These are phyloP conservation scores for Notechis scutatus DNA, from an alignment of 2,113 vertebrate species.

Conservation along the genomic window DNA sequence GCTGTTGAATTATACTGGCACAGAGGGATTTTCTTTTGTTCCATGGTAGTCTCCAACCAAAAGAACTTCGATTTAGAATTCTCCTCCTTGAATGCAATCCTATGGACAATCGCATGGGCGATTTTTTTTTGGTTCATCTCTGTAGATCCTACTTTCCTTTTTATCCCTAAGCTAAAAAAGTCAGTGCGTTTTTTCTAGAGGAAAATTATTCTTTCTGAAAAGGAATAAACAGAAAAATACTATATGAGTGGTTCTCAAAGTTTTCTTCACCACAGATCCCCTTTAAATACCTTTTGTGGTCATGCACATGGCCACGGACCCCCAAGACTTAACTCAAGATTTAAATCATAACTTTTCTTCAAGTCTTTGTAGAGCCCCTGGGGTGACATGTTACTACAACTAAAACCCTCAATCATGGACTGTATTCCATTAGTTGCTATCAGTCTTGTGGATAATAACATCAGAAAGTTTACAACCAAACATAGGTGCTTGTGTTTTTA, in stretches of 20 bases:
- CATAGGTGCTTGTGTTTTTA: background rate
- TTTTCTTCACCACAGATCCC: background rate
- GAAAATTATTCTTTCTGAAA: background rate
- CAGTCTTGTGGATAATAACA: background rate
- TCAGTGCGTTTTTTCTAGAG: background rate
- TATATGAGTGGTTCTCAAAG: background rate
- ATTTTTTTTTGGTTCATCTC: background rate
- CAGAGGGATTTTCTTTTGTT: background rate
- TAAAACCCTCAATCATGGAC: background rate
- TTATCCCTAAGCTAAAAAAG: background rate
- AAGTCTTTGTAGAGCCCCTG: too few species aligned
- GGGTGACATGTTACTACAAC: too few species aligned
- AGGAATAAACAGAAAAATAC: background rate
- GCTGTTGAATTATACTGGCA: background rate
- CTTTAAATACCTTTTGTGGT: too few species aligned
- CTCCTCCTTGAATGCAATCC: background rate
- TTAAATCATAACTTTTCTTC: too few species aligned
- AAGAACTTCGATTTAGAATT: background rate
- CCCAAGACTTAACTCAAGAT: too few species aligned
- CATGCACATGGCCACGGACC: too few species aligned
- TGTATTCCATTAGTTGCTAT: background rate
- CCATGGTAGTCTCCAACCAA: background rate
- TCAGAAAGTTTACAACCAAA: background rate
- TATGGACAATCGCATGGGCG: background rate
- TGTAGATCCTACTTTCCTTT: background rate